A percentile compares a stretch with the other conserved stretches of the same genome.
Evolutionary conservation across 2,888 invertebrate genomes (phyloP).

Genomic region (Drepana falcataria): DNA sequence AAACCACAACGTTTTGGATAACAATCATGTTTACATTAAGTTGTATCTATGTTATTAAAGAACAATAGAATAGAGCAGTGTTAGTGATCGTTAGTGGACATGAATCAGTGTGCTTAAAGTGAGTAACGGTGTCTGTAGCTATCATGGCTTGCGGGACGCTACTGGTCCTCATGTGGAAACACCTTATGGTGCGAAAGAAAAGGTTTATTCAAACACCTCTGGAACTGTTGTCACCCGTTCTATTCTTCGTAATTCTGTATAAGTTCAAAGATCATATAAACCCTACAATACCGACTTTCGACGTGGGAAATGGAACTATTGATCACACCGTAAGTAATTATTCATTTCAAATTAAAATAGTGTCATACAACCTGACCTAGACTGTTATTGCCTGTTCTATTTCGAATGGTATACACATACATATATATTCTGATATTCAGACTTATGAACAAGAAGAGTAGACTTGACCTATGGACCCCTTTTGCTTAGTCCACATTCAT

Average conservation of each 20-base stretch:
- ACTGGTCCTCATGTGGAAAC: slow-evolving; percentile 41
- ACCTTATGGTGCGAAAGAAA: slow-evolving; percentile 30
- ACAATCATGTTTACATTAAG: not conserved
- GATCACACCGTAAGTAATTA: not conserved
- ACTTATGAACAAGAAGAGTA: too few species aligned
- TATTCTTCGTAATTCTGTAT: slow-evolving; percentile 27
- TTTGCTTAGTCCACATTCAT: too few species aligned
- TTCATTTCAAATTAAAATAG: not conserved
- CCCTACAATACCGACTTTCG: slow-evolving; percentile 1
- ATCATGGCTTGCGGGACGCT: slow-evolving; percentile 19
- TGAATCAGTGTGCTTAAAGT: not conserved
- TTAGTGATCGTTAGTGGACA: not conserved
- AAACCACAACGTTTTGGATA: not conserved
- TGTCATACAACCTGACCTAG: too few species aligned
- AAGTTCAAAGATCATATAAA: slow-evolving; percentile 12
- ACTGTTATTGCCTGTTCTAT: too few species aligned
- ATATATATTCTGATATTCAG: too few species aligned
- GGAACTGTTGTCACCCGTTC: slow-evolving; percentile 30
- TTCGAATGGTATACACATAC: too few species aligned
- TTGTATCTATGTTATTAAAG: not conserved
- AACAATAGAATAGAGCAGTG: not conserved
- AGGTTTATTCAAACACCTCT: slow-evolving; percentile 34
- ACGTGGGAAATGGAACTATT: not conserved
- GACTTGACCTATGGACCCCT: too few species aligned
- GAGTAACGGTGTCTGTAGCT: not conserved